phyloP scores from a whole-genome alignment of 2,113 vertebrate genomes.

The Passer domesticus region DNA sequence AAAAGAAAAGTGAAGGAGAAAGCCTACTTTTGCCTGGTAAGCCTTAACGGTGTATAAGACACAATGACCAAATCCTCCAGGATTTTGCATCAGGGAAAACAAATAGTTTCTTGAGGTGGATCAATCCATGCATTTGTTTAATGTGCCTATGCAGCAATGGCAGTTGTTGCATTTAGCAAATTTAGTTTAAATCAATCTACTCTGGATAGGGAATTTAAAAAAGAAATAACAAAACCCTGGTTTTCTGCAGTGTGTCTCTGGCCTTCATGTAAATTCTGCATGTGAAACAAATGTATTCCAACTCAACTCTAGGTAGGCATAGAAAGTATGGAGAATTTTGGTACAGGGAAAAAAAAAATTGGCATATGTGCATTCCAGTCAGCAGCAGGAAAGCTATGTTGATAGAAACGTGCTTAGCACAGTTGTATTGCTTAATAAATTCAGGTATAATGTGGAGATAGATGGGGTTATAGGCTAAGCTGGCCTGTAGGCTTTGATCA shows the following conservation, averaged over 20 bases:
- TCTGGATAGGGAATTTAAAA: neutral
- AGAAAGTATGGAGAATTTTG: neutral
- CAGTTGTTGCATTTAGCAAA: neutral
- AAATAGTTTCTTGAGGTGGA: neutral
- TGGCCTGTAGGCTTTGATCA: conserved; percentile 65
- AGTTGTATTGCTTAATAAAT: conserved; percentile 50
- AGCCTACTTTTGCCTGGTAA: conserved; percentile 39
- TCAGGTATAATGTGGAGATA: conserved; percentile 55
- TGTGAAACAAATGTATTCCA: neutral
- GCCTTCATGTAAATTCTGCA: neutral
- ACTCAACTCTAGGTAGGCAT: neutral
- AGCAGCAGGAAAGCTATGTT: conserved; percentile 8
- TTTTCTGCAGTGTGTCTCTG: neutral
- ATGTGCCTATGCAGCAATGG: neutral
- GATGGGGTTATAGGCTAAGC: conserved; percentile 61
- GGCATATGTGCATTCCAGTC: neutral
- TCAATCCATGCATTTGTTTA: neutral
- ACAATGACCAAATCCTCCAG: conserved; percentile 23
- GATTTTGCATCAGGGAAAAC: neutral
- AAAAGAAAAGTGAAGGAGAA: conserved; percentile 39
- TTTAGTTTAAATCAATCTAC: neutral
- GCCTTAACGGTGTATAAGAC: neutral
- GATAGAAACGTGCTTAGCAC: conserved; percentile 15
- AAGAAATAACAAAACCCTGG: neutral
- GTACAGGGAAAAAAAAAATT: neutral